A percentile compares a stretch with the other conserved stretches of the same genome.
Evolutionary conservation across 1,140 invertebrate genomes (phyloP).

Genomic region (Brachionus manjavacas): DNA sequence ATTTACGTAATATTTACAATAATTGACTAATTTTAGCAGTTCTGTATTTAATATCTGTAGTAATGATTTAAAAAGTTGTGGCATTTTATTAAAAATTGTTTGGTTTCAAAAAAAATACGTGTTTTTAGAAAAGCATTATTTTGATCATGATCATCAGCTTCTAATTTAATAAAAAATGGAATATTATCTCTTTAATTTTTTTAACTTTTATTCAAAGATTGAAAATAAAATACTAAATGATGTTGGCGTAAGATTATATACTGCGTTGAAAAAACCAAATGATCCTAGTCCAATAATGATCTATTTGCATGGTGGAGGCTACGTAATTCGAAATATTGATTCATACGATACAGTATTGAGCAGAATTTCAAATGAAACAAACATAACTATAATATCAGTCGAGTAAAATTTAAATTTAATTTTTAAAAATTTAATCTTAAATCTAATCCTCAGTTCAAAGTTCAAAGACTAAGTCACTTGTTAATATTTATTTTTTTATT

Average conservation of each 20-base stretch:
- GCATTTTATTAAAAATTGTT: too few species aligned
- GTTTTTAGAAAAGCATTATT: too few species aligned
- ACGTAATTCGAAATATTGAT: background rate
- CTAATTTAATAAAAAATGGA: too few species aligned
- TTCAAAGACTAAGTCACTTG: too few species aligned
- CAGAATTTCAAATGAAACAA: background rate
- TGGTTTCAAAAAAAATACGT: too few species aligned
- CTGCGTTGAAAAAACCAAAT: background rate
- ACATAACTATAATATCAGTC: background rate
- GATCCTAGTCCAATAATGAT: background rate
- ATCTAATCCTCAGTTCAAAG: background rate
- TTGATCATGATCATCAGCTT: too few species aligned
- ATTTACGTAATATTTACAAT: too few species aligned
- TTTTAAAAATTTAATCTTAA: background rate
- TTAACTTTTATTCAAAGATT: background rate
- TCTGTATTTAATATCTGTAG: too few species aligned
- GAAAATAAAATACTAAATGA: background rate
- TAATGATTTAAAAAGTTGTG: too few species aligned
- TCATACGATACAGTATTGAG: background rate
- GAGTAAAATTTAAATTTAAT: background rate
- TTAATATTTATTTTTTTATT: too few species aligned
- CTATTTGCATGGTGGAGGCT: background rate
- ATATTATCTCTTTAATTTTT: background rate
- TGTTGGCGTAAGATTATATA: background rate
- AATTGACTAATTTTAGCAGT: too few species aligned